Conservation (phyloP, 1,140 invertebrate genomes). For the Marisa cornuarietis region DNA sequence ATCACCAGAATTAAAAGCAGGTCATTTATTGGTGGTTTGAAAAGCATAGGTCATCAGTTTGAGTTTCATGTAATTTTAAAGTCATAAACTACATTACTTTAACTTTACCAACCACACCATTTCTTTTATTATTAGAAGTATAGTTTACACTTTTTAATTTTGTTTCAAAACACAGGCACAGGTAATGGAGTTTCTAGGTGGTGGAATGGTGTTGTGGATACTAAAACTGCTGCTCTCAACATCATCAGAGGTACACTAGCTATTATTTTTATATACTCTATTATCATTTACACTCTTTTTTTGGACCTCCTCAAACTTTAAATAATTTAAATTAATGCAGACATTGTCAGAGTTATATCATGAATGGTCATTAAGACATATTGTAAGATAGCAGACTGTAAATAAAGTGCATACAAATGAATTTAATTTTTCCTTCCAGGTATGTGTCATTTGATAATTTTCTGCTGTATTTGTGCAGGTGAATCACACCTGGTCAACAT, state of each 20-base stretch:
- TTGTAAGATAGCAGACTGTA: neutral
- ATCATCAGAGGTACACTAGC: slow-evolving; percentile 34
- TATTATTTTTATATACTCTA: neutral
- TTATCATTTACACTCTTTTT: neutral
- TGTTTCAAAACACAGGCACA: slow-evolving; percentile 26
- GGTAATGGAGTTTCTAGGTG: slow-evolving; percentile 32
- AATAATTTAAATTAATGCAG: neutral
- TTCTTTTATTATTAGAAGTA: too few relatives aligned
- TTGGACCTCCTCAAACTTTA: neutral
- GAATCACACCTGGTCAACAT: slow-evolving; percentile 12
- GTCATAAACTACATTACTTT: too few relatives aligned
- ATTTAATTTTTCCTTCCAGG: neutral
- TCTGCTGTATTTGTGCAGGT: neutral
- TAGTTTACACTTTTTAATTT: neutral
- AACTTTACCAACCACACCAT: neutral
- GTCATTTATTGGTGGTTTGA: too few relatives aligned
- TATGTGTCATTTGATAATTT: neutral
- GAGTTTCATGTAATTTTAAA: too few relatives aligned
- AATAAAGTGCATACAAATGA: neutral
- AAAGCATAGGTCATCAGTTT: too few relatives aligned
- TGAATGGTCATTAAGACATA: neutral
- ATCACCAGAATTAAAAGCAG: too few relatives aligned
- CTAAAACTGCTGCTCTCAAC: slow-evolving; percentile 34
- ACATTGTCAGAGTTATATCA: neutral
- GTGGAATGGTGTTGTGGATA: slow-evolving; percentile 29